These are phyloP conservation scores for Neomonachus schauinslandi DNA, from an alignment of 2,113 vertebrate species.

Conservation along the genomic window DNA sequence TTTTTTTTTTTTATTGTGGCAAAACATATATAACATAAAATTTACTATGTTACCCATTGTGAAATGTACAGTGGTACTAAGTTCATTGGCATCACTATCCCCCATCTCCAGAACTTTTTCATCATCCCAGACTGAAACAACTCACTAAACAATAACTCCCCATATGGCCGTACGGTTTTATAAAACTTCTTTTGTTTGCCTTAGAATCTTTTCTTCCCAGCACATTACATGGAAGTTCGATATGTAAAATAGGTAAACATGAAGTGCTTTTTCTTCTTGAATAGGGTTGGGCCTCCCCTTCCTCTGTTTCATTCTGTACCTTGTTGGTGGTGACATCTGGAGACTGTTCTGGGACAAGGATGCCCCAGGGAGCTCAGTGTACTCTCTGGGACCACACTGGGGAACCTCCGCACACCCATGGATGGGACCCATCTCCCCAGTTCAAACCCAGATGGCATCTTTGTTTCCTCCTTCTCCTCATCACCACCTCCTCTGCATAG, in stretches of 20 bases:
- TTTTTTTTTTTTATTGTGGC: neutral
- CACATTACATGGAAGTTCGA: neutral
- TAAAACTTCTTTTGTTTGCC: neutral
- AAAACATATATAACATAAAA: neutral
- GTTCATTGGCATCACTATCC: neutral
- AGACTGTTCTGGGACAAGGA: neutral
- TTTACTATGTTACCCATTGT: neutral
- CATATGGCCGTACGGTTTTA: neutral
- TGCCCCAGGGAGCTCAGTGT: neutral
- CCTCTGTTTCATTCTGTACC: neutral
- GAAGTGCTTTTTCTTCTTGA: constrained; percentile 29
- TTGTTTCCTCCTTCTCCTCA: neutral
- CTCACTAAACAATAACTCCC: neutral
- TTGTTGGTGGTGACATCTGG: neutral
- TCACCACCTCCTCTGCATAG: neutral
- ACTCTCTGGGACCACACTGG: too few relatives aligned
- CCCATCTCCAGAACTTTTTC: neutral
- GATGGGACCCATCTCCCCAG: neutral
- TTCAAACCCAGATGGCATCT: neutral
- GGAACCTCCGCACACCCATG: too few relatives aligned
- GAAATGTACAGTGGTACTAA: neutral
- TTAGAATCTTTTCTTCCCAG: neutral
- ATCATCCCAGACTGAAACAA: neutral
- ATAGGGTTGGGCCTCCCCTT: neutral
- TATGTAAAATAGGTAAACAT: neutral